A percentile compares a stretch with the other conserved stretches of the same genome.
Evolutionary conservation across 2,113 vertebrate genomes (phyloP).

Genomic region (Hippocampus mohnikei): DNA sequence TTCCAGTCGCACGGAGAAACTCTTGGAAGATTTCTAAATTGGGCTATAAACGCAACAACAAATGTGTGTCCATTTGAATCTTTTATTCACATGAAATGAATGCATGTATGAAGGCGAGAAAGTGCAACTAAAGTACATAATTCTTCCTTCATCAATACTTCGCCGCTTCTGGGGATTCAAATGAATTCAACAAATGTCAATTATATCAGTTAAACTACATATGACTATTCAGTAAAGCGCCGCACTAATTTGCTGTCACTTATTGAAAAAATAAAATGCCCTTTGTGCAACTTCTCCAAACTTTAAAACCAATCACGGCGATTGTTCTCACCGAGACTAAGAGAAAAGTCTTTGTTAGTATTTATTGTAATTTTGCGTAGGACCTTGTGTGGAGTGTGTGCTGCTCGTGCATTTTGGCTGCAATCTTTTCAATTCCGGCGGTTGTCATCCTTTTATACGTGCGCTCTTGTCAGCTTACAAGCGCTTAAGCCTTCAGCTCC

Average conservation of each 20-base stretch:
- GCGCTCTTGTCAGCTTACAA: constrained; percentile 30
- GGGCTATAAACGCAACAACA: background rate
- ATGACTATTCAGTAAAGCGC: no score
- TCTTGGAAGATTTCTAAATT: background rate
- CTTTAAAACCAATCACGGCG: background rate
- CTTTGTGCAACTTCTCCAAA: background rate
- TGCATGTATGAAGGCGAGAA: background rate
- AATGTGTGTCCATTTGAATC: background rate
- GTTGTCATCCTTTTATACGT: constrained; percentile 12
- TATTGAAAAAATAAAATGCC: background rate
- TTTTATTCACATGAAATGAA: background rate
- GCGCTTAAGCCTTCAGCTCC: constrained; percentile 51
- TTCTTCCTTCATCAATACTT: background rate
- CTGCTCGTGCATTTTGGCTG: background rate
- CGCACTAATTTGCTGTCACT: background rate
- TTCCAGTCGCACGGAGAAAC: background rate
- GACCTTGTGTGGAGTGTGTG: constrained; percentile 7
- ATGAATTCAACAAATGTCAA: background rate
- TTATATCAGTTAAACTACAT: background rate
- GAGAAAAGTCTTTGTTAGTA: background rate
- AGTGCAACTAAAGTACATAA: no score
- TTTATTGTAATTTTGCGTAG: constrained; percentile 9
- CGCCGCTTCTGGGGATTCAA: background rate
- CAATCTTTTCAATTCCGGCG: constrained; percentile 3
- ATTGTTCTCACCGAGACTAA: background rate